Base-by-base conservation (phyloP, 2,888 invertebrate genomes). In the Phaonia tiefii region DNA sequence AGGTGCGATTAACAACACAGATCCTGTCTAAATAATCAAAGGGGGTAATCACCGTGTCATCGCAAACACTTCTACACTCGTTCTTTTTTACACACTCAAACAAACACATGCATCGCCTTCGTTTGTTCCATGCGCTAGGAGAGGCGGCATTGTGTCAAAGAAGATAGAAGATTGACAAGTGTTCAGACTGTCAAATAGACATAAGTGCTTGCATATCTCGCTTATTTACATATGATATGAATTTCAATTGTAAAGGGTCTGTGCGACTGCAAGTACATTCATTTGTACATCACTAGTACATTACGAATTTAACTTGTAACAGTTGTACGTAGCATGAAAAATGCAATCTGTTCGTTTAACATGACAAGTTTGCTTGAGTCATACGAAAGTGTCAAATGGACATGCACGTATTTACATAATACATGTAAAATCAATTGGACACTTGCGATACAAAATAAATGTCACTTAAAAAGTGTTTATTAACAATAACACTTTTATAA, bases 151-250 rank as follows among this genome's bases (percentile, higher is more conserved):
- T 63, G 11, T 20, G 1, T 42, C n/a, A 66, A 66, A 60, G 37
- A 39, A 22, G n/a, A n/a, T n/a, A n/a, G 37, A 17, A 25, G 31
- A 31, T 31, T 31, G 31, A 31, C 31, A 31, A 31, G 31, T 31
- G 31, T 31, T 31, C 31, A n/a, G 44, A 54, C 46, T 46, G 37
- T 31, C 63, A 63, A 25, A 56, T n/a, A 67, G 8, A 51, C 25
- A n/a, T 44, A 22, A 7, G 37, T 46, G 56, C 54, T 67, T 37
- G 46, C 31, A 60, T 44, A 22, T 31, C 42, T 31, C 22, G 13
- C 37, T 39, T 69, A n/a, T 31, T 26, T 39, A 54, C 11, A 17
- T 31, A 70, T n/a, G 86, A 86, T 86, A 85, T 63, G 77, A 69
- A 80, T 80, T 76, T 76, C 58, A 49, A 65, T 60, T 63, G 60